These are phyloP conservation scores for Hylaeus anthracinus DNA, from an alignment of 1,140 invertebrate species.

Conservation along the genomic window DNA sequence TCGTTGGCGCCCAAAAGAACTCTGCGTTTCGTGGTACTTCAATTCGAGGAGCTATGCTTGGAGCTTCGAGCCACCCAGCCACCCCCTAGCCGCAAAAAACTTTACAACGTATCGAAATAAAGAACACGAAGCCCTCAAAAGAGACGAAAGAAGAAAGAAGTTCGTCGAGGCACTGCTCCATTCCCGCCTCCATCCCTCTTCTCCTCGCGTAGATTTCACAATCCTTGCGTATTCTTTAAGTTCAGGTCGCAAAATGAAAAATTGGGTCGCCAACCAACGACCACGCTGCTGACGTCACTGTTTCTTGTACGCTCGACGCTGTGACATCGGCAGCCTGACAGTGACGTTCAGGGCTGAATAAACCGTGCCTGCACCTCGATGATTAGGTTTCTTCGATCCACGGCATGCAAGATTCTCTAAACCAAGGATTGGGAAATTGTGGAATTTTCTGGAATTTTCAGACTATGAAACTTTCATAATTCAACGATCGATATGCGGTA, in stretches of 20 bases:
- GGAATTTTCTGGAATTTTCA: too few relatives aligned
- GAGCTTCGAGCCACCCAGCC: background rate
- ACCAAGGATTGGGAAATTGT: too few relatives aligned
- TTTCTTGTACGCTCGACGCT: constrained; percentile 2
- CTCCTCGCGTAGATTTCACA: constrained; percentile 1
- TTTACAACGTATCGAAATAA: constrained; percentile 31
- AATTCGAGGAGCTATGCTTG: background rate
- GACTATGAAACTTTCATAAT: too few relatives aligned
- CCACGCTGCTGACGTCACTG: constrained; percentile 26
- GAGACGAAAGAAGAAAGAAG: background rate
- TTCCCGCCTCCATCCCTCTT: background rate
- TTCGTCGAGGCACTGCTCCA: background rate
- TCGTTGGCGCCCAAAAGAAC: background rate
- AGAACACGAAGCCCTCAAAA: background rate
- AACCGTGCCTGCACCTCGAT: too few relatives aligned
- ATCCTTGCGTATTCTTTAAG: constrained; percentile 30
- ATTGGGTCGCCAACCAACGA: constrained; percentile 17
- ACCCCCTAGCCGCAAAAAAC: background rate
- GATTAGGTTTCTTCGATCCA: too few relatives aligned
- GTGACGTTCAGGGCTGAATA: constrained; percentile 1
- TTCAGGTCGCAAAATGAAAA: constrained; percentile 28
- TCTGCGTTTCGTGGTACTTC: background rate
- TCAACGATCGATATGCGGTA: too few relatives aligned
- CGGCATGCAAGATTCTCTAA: too few relatives aligned
- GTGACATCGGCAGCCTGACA: background rate